Evolutionary conservation across 1,140 invertebrate genomes (phyloP).

Genomic region (Papilio polytes): DNA sequence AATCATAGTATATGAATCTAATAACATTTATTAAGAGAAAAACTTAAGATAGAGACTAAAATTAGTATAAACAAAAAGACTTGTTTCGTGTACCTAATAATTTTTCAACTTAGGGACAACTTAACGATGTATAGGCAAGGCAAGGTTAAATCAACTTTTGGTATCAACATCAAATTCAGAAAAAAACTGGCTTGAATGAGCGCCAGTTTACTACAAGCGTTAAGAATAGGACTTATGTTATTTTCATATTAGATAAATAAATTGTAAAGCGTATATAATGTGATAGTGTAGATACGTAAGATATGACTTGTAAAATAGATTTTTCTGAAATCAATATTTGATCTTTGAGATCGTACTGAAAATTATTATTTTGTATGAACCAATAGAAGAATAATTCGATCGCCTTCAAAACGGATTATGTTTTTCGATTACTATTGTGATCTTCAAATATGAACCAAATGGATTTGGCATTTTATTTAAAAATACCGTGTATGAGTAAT

Average conservation of each 20-base stretch:
- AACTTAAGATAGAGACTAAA: neutral
- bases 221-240: neutral
- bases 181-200: neutral
- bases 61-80: neutral
- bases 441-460: neutral
- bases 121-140: neutral
- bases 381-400: neutral
- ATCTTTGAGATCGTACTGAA: neutral
- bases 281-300: neutral
- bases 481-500: neutral
- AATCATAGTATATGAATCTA: neutral
- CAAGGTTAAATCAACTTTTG: conserved; percentile 21
- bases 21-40: neutral
- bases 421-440: neutral
- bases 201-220: neutral
- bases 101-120: neutral
- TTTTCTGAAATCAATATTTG: neutral
- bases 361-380: neutral
- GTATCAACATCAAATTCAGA: neutral
- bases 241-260: neutral
- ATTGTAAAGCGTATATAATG: neutral
- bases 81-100: neutral
- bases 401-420: neutral
- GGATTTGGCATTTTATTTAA: neutral
- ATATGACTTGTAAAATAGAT: neutral